Base-by-base conservation (phyloP, 2,888 invertebrate genomes). In the Drosophila paranaensis region DNA sequence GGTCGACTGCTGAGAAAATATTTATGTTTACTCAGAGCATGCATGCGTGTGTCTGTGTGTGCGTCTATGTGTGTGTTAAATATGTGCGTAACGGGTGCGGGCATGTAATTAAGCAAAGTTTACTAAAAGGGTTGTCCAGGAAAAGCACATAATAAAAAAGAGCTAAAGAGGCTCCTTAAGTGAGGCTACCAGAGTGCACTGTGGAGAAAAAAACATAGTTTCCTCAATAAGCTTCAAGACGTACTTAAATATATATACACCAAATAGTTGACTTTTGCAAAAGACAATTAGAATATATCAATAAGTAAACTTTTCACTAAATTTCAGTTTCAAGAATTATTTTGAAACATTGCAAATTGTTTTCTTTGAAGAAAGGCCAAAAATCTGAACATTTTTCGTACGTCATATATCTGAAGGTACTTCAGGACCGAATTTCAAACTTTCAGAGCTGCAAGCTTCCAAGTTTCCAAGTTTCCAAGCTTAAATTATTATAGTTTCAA, bases 81-180 rank as follows among this genome's bases (percentile, higher is more conserved):
- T 86, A 78, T 83, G 87, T 81, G 84, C 66, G 81, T 83, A 81
- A 79, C 81, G 87, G 87, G 88, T 73, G 84, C 63, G 88, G 88
- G 79, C 73, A 60, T 87, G 81, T 84, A 84, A 84, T 84, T 89
- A 87, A 89, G 84, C 70, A 69, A 87, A 83, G 79, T 89, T 84
- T 83, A 48, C 70, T 69, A 81, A 81, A 89, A 87, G 88, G 89
- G 84, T 79, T 87, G 73, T 63, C 71, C 79, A 35, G 37, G 13
- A 37, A 46, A 46, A 40, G 20, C 10, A 53, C 33, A 37, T 37
- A 13, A 53, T 30, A 61, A 48, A 11, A 27, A 37, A 8, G 6
- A 43, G 35, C 14, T 27, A n/a, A 37, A n/a, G 2, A 27, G 20
- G 10, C 14, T 14, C 3, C n/a, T 37, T 43, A 45, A 40, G 14